Base-by-base conservation (phyloP, 2,888 invertebrate species). In the Lacanobia wlatinum region DNA sequence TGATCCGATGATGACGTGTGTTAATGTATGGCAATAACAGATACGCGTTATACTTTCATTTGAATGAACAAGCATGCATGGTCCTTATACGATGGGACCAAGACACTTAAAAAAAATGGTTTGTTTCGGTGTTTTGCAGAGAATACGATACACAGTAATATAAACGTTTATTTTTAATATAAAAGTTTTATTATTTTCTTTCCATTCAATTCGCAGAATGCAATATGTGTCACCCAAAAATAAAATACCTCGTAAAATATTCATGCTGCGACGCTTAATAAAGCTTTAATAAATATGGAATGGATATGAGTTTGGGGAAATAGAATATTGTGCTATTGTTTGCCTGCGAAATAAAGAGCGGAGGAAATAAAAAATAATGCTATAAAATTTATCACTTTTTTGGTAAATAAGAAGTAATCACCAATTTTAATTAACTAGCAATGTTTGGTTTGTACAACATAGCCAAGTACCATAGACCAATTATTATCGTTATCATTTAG, bases 241-340 rank as follows among this genome's bases (percentile, higher is more conserved):
- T 43, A 71, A 60, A 3, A 52, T 2, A 10, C 21, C 8, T 43
- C 38, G 14, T 55, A 21, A 72, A 23, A 40, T 28, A 18, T 40
- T 48, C 28, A 46, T 9, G 38, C 6, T 9, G 46, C 43, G 34
- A 1, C 21, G 23, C 43, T 16, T 38, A 23, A 12, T 43, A 43
- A 18, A 52, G 43, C 21, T 61, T 71, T 23, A 46, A 46, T 70
- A 52, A 60, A 70, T 62, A 48, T 6, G 46, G 53, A 48, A 73
- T 46, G 7, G n/a, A 14, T 18, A 61, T 12, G 10, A 18, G 14
- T 55, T 55, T n/a, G 16, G 53, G 7, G n/a, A 38, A 3, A 38
- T 21, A 55, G 16, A 28, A 28, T 63, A 55, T 48, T 28, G 23
- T 40, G 40, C 14, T 21, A 21, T n/a, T 40, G 5, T 48, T 28